A percentile compares a stretch with the other conserved stretches of the same genome.
Evolutionary conservation across 2,113 vertebrate species (phyloP).

Genomic region (Macheiramphus alcinus): DNA sequence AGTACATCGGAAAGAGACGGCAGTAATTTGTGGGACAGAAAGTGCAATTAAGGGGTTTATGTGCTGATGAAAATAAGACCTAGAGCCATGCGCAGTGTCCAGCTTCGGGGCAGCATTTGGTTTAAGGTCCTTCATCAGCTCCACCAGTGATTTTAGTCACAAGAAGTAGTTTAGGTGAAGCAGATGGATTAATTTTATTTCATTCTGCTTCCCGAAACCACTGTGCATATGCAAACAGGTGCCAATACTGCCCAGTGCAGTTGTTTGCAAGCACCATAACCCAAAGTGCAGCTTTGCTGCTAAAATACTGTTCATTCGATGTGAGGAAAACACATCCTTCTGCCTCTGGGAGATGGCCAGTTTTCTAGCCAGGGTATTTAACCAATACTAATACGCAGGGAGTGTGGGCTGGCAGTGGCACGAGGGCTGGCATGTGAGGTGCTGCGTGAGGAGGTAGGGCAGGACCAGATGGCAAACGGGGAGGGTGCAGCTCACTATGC

Average conservation of each 20-base stretch:
- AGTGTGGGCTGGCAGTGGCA: not conserved
- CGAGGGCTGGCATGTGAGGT: not conserved
- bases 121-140: not conserved
- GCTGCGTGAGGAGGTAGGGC: not conserved
- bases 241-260: not conserved
- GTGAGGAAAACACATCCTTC: not conserved
- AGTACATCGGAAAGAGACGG: not conserved
- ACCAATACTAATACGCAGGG: not conserved
- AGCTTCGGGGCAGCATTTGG: not conserved
- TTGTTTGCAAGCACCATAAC: not conserved
- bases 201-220: not conserved
- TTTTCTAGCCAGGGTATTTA: not conserved
- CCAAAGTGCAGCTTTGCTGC: not conserved
- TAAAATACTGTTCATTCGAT: not conserved
- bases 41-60: not conserved
- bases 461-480: not conserved
- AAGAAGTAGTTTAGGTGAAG: not conserved
- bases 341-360: not conserved
- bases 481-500: not conserved
- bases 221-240: fast-evolving
- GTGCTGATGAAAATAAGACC: not conserved
- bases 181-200: not conserved
- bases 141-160: not conserved
- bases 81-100: fast-evolving
- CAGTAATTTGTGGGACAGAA: not conserved